Base-by-base conservation (phyloP, 2,888 invertebrate genomes). In the Drosophila subquinaria region DNA sequence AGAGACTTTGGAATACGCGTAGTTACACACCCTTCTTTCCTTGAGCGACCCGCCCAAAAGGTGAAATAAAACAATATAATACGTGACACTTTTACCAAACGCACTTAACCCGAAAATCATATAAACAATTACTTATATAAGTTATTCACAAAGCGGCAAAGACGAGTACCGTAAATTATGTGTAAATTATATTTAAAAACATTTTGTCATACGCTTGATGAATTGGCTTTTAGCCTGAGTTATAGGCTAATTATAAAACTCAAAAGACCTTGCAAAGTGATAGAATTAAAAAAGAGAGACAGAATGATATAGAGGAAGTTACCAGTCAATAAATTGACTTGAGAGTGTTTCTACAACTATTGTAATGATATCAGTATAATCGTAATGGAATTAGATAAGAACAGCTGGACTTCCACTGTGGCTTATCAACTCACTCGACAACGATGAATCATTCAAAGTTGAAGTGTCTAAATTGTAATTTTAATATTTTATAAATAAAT, bases 71-170 rank as follows among this genome's bases (percentile, higher is more conserved):
- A 53, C 6, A 57, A 57, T 52, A 47, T 55, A 50, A 64, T 73
- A 84, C 88, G 83, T 84, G 83, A 84, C 74, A 68, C 2, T 73
- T 85, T 88, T 86, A 55, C 48, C 45, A 82, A 83, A 27, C 13
- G 9, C 45, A 52, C 57, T 73, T 40, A 64, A 71, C 40, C 43
- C 57, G 61, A 69, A 69, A 74, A 70, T 48, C 15, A 68, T 48
- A 40, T 48, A 40, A 50, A 43, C 53, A 67, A 69, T 83, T 81
- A 56, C 71, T 82, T 82, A 72, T 81, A 69, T 69, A 83, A 81
- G 69, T 59, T 66, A 76, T 66, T 40, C 42, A 59, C 57, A 55
- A 48, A 74, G 59, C 83, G 83, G 83, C 85, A 88, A 74, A 64
- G 69, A 72, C 43, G 57, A 79, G 72, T 77, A 70, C 80, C 88